These are phyloP conservation scores for Drosophila robusta DNA, from an alignment of 2,888 invertebrate genomes.

Conservation along the genomic window DNA sequence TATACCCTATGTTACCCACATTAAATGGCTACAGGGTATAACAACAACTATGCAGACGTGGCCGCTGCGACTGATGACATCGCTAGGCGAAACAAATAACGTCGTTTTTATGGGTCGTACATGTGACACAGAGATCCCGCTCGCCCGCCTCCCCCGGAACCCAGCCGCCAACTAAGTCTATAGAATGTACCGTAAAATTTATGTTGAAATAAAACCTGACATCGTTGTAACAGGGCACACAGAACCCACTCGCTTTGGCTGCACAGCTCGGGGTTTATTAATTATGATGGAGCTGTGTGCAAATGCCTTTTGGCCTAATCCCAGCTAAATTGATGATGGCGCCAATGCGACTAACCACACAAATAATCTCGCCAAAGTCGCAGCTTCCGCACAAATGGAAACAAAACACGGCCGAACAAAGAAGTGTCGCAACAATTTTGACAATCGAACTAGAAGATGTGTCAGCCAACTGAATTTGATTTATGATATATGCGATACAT, in stretches of 20 bases:
- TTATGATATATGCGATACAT: slow-evolving; percentile 32
- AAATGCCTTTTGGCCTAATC: slow-evolving; percentile 55
- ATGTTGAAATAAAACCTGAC: slow-evolving; percentile 71
- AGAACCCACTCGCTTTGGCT: background rate
- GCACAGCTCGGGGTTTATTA: slow-evolving; percentile 50
- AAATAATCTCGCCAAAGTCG: slow-evolving; percentile 45
- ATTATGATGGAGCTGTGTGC: slow-evolving; percentile 62
- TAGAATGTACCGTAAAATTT: slow-evolving; percentile 60
- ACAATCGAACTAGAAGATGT: slow-evolving; percentile 51
- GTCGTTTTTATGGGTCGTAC: slow-evolving; percentile 70
- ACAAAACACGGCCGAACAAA: slow-evolving; percentile 16
- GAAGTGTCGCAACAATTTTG: slow-evolving; percentile 37
- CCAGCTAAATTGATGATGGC: slow-evolving; percentile 64
- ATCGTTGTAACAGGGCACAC: slow-evolving; percentile 33
- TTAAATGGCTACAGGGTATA: slow-evolving; percentile 5
- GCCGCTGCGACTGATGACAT: slow-evolving; percentile 55
- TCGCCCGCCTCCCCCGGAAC: background rate
- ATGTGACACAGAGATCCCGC: slow-evolving; percentile 45
- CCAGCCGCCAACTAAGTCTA: slow-evolving; percentile 11
- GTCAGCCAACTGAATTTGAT: slow-evolving; percentile 42
- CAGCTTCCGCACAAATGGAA: slow-evolving; percentile 45
- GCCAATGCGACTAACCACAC: slow-evolving; percentile 62
- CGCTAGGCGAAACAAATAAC: slow-evolving; percentile 68
- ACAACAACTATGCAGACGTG: slow-evolving; percentile 35
- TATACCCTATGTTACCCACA: background rate